Base-by-base conservation (phyloP, 2,113 vertebrate genomes). In the Progne subis region DNA sequence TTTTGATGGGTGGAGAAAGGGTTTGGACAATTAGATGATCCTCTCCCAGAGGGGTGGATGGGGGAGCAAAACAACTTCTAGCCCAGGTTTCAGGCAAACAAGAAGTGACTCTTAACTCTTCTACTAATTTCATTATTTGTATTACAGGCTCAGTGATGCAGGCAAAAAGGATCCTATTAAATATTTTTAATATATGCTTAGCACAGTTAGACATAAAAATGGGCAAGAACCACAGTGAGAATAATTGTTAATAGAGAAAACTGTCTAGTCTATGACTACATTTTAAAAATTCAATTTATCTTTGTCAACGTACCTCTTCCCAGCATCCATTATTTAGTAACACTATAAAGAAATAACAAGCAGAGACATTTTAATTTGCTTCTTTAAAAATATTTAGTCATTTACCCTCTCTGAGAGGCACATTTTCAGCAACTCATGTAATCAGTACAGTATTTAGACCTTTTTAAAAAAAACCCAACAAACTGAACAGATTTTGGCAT, bases 341-440 rank as follows among this genome's bases (percentile, higher is more conserved):
- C 44, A 82, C 75, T 16, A 82, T 26, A 86, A 88, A 89, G n/a
- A 96, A 93, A 82, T 56, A 90, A 90, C n/a, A 94, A 60, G 57
- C 34, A 82, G 41, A 84, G 59, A 37, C 9, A 85, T 95, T 43
- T 90, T 82, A 77, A 96, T 92, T 95, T 91, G 63, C 79, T 94
- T 63, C 83, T 94, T 90, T 59, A 69, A 93, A 97, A 97, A 43
- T 78, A 87, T 31, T 86, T 91, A 90, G 65, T 49, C 63, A 34
- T 57, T 65, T 52, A 41, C 32, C 32, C 29, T 20, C 56, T 87
- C 69, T 65, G 56, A 84, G 72, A 90, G 72, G 74, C 64, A 56
- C 3, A 37, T 86, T 92, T 53, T 67, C 64, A 93, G 67, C 84
- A 96, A 79, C 57, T 72, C 47, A 12, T 18, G 47, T 67, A 83